Evolutionary conservation across 1,140 invertebrate species (phyloP).

Genomic region (Eumaeus atala): DNA sequence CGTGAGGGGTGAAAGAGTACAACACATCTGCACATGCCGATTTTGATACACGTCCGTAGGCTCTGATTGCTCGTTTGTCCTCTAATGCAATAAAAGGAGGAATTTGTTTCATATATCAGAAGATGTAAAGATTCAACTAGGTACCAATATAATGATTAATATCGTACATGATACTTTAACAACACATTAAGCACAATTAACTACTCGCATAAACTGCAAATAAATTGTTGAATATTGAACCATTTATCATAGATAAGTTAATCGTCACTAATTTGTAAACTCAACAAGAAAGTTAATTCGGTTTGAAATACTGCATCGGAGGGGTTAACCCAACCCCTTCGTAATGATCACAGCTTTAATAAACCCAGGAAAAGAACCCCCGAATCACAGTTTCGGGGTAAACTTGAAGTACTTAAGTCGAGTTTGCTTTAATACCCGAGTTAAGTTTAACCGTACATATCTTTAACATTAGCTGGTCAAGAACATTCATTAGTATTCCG

Average conservation of each 20-base stretch:
- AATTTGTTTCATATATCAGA: too few species aligned
- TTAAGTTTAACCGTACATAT: neutral
- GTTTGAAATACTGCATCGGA: slow-evolving; percentile 40
- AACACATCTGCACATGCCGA: too few species aligned
- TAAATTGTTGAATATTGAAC: slow-evolving; percentile 8
- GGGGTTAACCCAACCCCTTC: slow-evolving; percentile 24
- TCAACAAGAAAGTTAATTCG: slow-evolving; percentile 36
- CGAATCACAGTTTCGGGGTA: neutral
- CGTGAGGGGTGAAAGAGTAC: too few species aligned
- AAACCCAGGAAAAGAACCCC: slow-evolving; percentile 18
- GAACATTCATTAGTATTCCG: too few species aligned
- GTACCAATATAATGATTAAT: too few species aligned
- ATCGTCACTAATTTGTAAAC: slow-evolving; percentile 10
- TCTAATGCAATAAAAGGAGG: too few species aligned
- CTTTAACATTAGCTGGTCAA: too few species aligned
- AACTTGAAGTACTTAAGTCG: slow-evolving; percentile 7
- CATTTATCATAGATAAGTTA: slow-evolving; percentile 9
- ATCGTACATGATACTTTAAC: too few species aligned
- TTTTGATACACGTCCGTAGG: too few species aligned
- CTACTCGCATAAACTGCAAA: neutral
- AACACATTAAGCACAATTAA: slow-evolving; percentile 5
- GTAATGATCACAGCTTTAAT: slow-evolving; percentile 35
- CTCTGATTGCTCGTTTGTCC: too few species aligned
- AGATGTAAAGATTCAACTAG: too few species aligned
- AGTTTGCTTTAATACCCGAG: slow-evolving; percentile 3